Percentiles rank a stretch among this genome's conserved stretches.
Evolutionary conservation across 2,888 invertebrate species (phyloP).

Genomic region (Lumbricus terrestris): DNA sequence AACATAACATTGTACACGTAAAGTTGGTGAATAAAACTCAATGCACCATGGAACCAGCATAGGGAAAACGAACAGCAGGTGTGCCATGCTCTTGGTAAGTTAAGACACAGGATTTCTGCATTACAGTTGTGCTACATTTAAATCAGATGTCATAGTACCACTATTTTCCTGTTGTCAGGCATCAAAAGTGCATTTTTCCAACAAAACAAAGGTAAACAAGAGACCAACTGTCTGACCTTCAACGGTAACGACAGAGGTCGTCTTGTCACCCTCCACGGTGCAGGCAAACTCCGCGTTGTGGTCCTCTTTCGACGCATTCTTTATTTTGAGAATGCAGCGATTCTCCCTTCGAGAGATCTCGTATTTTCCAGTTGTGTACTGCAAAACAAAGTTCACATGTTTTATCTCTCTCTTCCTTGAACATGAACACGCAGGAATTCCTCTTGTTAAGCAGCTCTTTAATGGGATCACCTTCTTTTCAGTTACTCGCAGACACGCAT

Average conservation of each 20-base stretch:
- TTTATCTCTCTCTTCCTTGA: neutral
- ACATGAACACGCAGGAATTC: no score
- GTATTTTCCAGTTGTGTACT: conserved; percentile 68
- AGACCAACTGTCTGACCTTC: conserved; percentile 45
- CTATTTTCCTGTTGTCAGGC: neutral
- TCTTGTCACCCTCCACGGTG: conserved; percentile 63
- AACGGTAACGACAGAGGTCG: conserved; percentile 49
- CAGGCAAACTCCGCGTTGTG: conserved; percentile 80
- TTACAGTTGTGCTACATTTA: neutral
- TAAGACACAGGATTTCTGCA: no score
- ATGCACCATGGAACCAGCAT: neutral
- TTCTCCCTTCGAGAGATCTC: conserved; percentile 70
- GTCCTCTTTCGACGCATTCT: conserved; percentile 78
- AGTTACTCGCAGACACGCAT: no score
- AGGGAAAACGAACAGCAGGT: neutral
- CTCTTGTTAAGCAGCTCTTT: no score
- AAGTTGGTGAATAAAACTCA: neutral
- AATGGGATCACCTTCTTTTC: no score
- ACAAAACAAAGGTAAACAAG: neutral
- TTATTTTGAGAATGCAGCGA: conserved; percentile 82
- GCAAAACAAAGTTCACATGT: conserved; percentile 26
- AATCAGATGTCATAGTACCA: neutral
- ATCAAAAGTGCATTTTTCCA: neutral
- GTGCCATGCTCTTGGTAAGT: no score
- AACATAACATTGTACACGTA: no score